A percentile compares a stretch with the other conserved stretches of the same genome.
phyloP scores from a whole-genome alignment of 2,888 invertebrate genomes.

The Drosophila birchii region DNA sequence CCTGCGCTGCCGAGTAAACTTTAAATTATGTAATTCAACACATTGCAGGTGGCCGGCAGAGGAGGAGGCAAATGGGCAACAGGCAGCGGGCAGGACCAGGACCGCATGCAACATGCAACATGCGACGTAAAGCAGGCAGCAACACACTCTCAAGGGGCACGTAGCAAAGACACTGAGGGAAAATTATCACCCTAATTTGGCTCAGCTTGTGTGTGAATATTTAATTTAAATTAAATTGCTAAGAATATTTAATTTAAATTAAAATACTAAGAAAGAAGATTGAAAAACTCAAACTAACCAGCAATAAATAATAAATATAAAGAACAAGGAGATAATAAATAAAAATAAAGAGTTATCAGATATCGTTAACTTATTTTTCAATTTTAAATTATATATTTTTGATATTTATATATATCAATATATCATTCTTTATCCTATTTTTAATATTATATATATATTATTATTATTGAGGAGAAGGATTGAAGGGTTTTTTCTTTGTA shows the following conservation, averaged over 20 bases:
- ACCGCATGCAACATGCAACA: slow-evolving; percentile 28
- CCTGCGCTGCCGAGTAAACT: slow-evolving; percentile 63
- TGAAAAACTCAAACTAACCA: too few species aligned
- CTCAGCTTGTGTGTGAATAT: not conserved
- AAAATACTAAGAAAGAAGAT: not conserved
- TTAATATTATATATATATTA: too few species aligned
- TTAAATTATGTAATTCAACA: slow-evolving; percentile 80
- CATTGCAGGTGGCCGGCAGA: slow-evolving; percentile 50
- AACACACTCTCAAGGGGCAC: slow-evolving; percentile 26
- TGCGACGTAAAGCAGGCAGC: slow-evolving; percentile 3
- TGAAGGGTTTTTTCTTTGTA: too few species aligned
- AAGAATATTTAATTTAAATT: not conserved
- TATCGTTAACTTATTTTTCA: too few species aligned
- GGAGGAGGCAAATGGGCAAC: slow-evolving; percentile 46
- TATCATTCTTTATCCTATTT: too few species aligned
- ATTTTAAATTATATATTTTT: too few species aligned
- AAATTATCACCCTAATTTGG: not conserved
- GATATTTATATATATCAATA: too few species aligned
- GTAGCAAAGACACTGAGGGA: slow-evolving; percentile 16
- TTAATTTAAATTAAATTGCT: not conserved
- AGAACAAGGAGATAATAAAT: too few species aligned
- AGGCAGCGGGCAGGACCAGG: slow-evolving; percentile 35
- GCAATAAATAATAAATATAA: too few species aligned
- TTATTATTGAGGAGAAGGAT: too few species aligned
- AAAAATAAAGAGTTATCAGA: not conserved